A percentile compares a stretch with the other conserved stretches of the same genome.
phyloP scores from a whole-genome alignment of 2,888 invertebrate species.

The Tenodera sinensis region DNA sequence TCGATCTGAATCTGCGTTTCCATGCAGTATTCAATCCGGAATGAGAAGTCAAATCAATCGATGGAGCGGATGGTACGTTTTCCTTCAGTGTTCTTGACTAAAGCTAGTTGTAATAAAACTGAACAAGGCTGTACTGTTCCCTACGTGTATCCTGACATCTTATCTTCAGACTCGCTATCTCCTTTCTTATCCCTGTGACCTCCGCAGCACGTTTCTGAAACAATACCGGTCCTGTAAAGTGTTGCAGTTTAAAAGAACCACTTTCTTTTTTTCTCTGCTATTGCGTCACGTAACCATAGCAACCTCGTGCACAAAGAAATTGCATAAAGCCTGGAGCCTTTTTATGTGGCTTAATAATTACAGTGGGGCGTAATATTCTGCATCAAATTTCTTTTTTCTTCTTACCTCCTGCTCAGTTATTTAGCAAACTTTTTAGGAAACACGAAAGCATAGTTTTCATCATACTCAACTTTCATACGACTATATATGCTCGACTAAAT shows the following conservation, averaged over 20 bases:
- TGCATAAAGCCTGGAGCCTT: neutral
- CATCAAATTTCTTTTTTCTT: neutral
- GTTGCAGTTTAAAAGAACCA: neutral
- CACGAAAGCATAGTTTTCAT: too few relatives aligned
- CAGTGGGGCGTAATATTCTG: neutral
- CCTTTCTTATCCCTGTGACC: neutral
- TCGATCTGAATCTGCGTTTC: too few relatives aligned
- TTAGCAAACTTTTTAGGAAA: neutral
- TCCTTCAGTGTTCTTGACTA: too few relatives aligned
- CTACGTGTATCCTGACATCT: too few relatives aligned
- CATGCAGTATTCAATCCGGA: too few relatives aligned
- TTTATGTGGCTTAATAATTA: neutral
- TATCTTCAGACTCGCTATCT: too few relatives aligned
- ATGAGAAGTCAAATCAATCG: too few relatives aligned
- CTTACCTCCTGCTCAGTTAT: neutral
- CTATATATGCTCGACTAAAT: too few relatives aligned
- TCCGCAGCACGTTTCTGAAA: neutral
- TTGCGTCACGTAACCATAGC: neutral
- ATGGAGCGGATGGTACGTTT: too few relatives aligned
- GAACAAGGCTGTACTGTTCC: too few relatives aligned
- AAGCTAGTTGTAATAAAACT: too few relatives aligned
- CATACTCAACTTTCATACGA: too few relatives aligned
- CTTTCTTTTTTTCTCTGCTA: neutral
- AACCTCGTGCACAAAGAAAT: neutral
- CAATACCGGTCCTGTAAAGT: neutral